Evolutionary conservation across 1,140 invertebrate species (phyloP).

Genomic region (Scaptomyza graminum): DNA sequence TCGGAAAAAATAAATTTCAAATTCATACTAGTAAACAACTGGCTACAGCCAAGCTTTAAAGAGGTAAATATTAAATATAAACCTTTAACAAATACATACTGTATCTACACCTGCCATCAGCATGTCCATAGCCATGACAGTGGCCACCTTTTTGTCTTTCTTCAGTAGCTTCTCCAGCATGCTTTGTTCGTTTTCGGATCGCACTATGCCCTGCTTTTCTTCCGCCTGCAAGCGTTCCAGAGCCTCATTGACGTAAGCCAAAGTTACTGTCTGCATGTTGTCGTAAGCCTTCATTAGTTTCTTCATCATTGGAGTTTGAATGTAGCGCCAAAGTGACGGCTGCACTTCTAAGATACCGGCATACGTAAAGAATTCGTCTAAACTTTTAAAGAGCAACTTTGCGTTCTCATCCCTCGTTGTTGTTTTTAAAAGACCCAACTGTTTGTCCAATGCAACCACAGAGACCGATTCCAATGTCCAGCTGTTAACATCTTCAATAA

Average conservation of each 20-base stretch:
- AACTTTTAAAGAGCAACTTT: conserved; percentile 86
- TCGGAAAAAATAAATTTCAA: too few relatives aligned
- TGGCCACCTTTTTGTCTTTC: conserved; percentile 84
- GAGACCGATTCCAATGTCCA: conserved; percentile 90
- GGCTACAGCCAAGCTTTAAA: too few relatives aligned
- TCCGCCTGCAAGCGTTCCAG: conserved; percentile 56
- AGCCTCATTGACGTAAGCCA: conserved; percentile 66
- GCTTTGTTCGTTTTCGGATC: conserved; percentile 56
- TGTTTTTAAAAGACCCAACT: conserved; percentile 85
- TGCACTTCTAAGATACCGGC: conserved; percentile 86
- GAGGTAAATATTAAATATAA: too few relatives aligned
- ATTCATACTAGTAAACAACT: too few relatives aligned
- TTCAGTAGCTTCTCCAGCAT: conserved; percentile 81
- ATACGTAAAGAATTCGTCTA: conserved; percentile 87
- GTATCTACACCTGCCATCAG: conserved; percentile 76
- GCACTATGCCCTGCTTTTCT: conserved; percentile 49
- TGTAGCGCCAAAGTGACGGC: conserved; percentile 87
- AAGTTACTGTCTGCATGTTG: conserved; percentile 51
- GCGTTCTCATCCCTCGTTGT: conserved; percentile 84
- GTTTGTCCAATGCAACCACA: conserved; percentile 88
- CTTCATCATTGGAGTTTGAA: conserved; percentile 85
- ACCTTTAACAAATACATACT: conserved; percentile 32
- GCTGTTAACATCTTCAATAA: conserved; percentile 87
- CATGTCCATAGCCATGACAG: conserved; percentile 81
- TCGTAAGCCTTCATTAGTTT: conserved; percentile 85